These are phyloP conservation scores for Galerucella nymphaeae DNA, from an alignment of 2,888 invertebrate species.

Conservation along the genomic window DNA sequence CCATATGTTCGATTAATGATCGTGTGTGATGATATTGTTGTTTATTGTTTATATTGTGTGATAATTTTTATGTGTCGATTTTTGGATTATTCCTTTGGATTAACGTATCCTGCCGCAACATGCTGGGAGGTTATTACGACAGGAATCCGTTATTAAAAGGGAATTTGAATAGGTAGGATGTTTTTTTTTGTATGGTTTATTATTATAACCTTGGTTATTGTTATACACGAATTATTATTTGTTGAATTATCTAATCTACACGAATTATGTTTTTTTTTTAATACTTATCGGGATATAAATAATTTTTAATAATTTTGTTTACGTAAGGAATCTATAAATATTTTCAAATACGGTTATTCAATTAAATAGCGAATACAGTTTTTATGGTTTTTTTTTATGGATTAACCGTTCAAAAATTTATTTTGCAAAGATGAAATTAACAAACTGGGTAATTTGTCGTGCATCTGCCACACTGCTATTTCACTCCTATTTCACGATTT, in stretches of 20 bases:
- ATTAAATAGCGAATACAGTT: background rate
- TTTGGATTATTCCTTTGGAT: slow-evolving; percentile 46
- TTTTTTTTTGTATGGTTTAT: background rate
- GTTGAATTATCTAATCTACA: background rate
- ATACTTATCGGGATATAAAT: background rate
- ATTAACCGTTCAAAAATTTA: background rate
- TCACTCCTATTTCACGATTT: no score
- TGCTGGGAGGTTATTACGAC: slow-evolving; percentile 69
- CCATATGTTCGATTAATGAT: slow-evolving; percentile 39
- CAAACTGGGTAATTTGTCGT: no score
- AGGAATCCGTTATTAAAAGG: slow-evolving; percentile 72
- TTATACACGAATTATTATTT: background rate
- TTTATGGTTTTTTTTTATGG: background rate
- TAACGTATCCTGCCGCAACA: slow-evolving; percentile 51
- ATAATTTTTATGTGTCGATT: slow-evolving; percentile 45
- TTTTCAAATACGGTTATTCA: background rate
- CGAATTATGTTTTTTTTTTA: background rate
- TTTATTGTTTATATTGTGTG: slow-evolving; percentile 43
- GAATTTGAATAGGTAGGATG: slow-evolving; percentile 68
- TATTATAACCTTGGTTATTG: background rate
- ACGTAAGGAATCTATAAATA: background rate
- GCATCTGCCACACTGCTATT: no score
- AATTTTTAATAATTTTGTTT: background rate
- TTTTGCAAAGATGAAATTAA: background rate
- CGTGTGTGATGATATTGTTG: slow-evolving; percentile 38